A percentile compares a stretch with the other conserved stretches of the same genome.
phyloP scores from a whole-genome alignment of 2,888 invertebrate genomes.

The Drosophila neonasuta region DNA sequence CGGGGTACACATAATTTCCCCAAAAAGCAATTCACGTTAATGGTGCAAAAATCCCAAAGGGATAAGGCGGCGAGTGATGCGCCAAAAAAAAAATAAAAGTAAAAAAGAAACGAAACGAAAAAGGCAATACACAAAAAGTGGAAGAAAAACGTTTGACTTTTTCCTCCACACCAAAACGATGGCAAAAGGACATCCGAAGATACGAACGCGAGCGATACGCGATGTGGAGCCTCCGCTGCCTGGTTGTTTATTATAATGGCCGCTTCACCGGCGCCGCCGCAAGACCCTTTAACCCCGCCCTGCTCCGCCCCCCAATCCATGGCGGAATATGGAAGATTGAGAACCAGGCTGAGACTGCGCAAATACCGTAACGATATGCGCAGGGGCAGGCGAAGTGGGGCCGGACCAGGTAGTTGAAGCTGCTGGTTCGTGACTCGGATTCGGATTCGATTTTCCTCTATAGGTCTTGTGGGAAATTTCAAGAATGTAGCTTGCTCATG shows the following conservation, averaged over 20 bases:
- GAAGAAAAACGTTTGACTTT: slow-evolving; percentile 54
- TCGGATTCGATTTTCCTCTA: slow-evolving; percentile 74
- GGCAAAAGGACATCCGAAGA: slow-evolving; percentile 73
- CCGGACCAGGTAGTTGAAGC: slow-evolving; percentile 47
- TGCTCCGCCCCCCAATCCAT: slow-evolving; percentile 30
- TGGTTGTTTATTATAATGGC: slow-evolving; percentile 78
- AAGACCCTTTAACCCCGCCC: slow-evolving; percentile 43
- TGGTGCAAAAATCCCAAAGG: slow-evolving; percentile 78
- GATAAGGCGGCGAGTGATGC: slow-evolving; percentile 65
- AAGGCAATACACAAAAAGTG: slow-evolving; percentile 25
- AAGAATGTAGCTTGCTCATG: slow-evolving; percentile 47
- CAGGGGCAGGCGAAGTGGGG: slow-evolving; percentile 51
- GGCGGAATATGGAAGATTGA: slow-evolving; percentile 72
- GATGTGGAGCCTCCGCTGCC: slow-evolving; percentile 55
- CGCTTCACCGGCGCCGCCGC: slow-evolving; percentile 68
- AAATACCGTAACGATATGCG: slow-evolving; percentile 55
- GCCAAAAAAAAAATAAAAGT: slow-evolving; percentile 42
- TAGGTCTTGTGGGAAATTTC: slow-evolving; percentile 75
- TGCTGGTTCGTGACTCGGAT: slow-evolving; percentile 51
- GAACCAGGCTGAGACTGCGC: slow-evolving; percentile 67
- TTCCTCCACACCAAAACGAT: slow-evolving; percentile 54
- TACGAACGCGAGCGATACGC: slow-evolving; percentile 66
- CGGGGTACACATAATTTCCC: slow-evolving; percentile 78
- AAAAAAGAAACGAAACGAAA: slow-evolving; percentile 10
- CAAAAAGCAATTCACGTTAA: slow-evolving; percentile 80